A percentile compares a stretch with the other conserved stretches of the same genome.
phyloP scores from a whole-genome alignment of 2,888 invertebrate species.

The Leucoptera coffeella region DNA sequence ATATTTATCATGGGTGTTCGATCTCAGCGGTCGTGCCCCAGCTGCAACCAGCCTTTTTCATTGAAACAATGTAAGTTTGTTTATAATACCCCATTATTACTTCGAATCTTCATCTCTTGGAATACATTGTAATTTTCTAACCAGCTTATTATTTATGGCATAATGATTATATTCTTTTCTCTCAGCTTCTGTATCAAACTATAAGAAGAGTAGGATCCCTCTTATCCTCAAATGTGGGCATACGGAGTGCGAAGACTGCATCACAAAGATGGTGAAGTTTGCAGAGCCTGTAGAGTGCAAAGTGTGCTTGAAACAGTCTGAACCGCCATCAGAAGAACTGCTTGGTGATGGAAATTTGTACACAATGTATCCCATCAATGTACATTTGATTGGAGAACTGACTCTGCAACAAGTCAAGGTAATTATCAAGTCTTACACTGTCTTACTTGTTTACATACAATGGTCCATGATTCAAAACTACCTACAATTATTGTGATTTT shows the following conservation, averaged over 20 bases:
- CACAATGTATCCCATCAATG: conserved; percentile 26
- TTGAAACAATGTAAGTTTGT: no score
- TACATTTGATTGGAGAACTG: conserved; percentile 29
- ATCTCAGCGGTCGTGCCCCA: conserved; percentile 26
- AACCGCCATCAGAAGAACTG: conserved; percentile 10
- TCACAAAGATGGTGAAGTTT: conserved; percentile 25
- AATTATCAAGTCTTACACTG: conserved; percentile 5
- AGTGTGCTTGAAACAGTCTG: conserved; percentile 29
- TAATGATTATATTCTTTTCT: no score
- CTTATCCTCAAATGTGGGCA: conserved; percentile 62
- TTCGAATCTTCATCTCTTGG: no score
- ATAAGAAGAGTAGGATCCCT: conserved; percentile 33
- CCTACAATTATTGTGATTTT: background rate
- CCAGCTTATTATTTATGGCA: no score
- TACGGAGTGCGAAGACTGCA: conserved; percentile 60
- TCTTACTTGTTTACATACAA: background rate
- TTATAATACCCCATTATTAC: no score
- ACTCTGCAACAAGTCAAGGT: conserved; percentile 18
- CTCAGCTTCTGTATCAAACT: no score
- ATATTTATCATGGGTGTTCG: conserved; percentile 22
- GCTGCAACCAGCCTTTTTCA: conserved; percentile 28
- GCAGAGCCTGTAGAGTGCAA: conserved; percentile 39
- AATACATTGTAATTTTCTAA: no score
- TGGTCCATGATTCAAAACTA: no score
- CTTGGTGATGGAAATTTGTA: conserved; percentile 12